A percentile compares a stretch with the other conserved stretches of the same genome.
These are phyloP conservation scores for Chroicocephalus ridibundus DNA, from an alignment of 2,113 vertebrate species.

Conservation along the genomic window DNA sequence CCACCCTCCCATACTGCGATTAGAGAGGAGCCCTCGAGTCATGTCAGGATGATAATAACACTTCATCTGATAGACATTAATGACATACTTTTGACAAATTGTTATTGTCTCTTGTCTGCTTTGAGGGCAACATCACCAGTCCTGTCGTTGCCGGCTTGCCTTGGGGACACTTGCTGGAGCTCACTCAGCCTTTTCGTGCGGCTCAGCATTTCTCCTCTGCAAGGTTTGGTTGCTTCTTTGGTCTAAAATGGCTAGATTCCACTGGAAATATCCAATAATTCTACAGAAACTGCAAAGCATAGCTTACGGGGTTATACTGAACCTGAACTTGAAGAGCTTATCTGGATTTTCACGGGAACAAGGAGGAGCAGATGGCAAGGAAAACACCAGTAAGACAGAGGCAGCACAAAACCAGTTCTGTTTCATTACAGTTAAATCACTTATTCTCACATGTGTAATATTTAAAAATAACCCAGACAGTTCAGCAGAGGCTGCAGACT, in stretches of 20 bases:
- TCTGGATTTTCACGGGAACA: background rate
- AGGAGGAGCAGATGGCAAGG: background rate
- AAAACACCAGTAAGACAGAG: background rate
- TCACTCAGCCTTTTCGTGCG: background rate
- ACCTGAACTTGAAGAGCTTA: background rate
- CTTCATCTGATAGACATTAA: background rate
- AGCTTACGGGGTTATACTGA: background rate
- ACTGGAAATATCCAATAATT: background rate
- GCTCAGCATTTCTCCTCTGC: background rate
- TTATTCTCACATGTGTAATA: background rate
- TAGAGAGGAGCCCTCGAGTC: background rate
- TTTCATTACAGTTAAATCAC: background rate
- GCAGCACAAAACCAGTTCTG: background rate
- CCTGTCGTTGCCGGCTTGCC: background rate
- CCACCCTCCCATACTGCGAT: background rate
- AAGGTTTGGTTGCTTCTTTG: background rate
- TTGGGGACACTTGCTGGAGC: background rate
- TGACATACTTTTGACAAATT: background rate
- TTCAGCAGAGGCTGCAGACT: background rate
- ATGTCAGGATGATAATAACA: rapidly evolving
- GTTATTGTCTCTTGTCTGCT: background rate
- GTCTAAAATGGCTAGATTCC: background rate
- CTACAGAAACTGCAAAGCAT: background rate
- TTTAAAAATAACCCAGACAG: background rate
- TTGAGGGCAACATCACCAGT: background rate